phyloP scores from a whole-genome alignment of 2,797 vertebrate species.

The Tragopan temminckii region DNA sequence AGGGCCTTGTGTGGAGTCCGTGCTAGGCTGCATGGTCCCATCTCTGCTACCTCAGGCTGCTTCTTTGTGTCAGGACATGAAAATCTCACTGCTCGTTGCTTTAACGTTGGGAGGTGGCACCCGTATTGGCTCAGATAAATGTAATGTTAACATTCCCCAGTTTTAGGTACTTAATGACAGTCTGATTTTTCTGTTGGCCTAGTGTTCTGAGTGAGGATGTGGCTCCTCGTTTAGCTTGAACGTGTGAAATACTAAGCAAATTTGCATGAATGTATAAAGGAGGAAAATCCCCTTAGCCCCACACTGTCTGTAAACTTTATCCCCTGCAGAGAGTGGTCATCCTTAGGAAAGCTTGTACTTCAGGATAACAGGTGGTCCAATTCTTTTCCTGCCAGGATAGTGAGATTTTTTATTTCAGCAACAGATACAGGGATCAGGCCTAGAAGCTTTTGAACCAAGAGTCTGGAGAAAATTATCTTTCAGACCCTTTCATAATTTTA shows the following conservation, averaged over 20 bases:
- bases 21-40: not conserved
- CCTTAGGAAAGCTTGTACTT: not conserved
- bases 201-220: not conserved
- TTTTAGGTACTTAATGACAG: not conserved
- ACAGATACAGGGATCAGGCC: not conserved
- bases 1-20: rapidly evolving
- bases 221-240: not conserved
- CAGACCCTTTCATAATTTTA: conserved; percentile 21
- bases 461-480: not conserved
- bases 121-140: not conserved
- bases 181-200: not conserved
- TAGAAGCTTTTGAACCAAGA: not conserved
- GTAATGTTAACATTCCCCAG: not conserved
- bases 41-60: not conserved
- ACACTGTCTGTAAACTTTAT: not conserved
- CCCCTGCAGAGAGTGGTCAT: not conserved
- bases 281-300: not conserved
- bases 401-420: conserved; percentile 2
- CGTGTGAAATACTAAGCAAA: not conserved
- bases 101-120: not conserved
- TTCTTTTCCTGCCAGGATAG: not conserved
- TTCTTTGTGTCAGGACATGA: not conserved
- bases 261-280: conserved; percentile 17
- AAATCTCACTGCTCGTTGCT: not conserved
- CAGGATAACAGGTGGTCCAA: not conserved